A percentile compares a stretch with the other conserved stretches of the same genome.
Evolutionary conservation across 2,797 vertebrate genomes (phyloP).

Genomic region (Neopelma chrysocephalum): DNA sequence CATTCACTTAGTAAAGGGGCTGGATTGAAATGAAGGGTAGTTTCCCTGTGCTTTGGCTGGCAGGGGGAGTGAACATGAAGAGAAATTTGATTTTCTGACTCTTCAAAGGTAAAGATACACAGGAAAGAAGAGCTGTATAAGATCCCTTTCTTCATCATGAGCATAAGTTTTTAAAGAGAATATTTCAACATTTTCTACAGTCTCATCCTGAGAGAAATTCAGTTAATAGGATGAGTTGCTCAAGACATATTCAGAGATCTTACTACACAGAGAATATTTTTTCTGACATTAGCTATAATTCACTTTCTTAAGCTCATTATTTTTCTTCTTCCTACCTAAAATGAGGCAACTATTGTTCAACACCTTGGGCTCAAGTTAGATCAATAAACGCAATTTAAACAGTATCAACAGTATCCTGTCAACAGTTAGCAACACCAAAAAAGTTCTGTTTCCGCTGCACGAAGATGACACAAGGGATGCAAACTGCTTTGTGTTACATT

Average conservation of each 20-base stretch:
- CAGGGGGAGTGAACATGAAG: neutral
- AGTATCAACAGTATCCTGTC: constrained; percentile 19
- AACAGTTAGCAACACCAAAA: constrained; percentile 52
- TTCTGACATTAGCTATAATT: neutral
- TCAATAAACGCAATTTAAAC: constrained; percentile 45
- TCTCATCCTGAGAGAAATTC: neutral
- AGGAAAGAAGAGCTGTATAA: neutral
- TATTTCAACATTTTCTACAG: neutral
- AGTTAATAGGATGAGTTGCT: neutral
- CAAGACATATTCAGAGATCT: neutral
- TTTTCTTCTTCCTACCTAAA: constrained; percentile 4
- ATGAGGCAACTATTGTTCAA: neutral
- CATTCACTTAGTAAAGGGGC: neutral
- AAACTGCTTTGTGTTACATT: constrained; percentile 28
- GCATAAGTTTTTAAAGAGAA: neutral
- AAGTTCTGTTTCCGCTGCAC: constrained; percentile 24
- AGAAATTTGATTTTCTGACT: neutral
- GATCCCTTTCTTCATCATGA: neutral
- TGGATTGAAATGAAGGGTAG: neutral
- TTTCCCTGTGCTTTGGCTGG: neutral
- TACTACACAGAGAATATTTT: neutral
- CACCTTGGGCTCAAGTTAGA: neutral
- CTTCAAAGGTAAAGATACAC: constrained; percentile 4
- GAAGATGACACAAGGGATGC: constrained; percentile 36
- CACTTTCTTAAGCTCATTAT: constrained; percentile 19